Conservation (phyloP, 2,113 vertebrate species). For the Pseudopodoces humilis region DNA sequence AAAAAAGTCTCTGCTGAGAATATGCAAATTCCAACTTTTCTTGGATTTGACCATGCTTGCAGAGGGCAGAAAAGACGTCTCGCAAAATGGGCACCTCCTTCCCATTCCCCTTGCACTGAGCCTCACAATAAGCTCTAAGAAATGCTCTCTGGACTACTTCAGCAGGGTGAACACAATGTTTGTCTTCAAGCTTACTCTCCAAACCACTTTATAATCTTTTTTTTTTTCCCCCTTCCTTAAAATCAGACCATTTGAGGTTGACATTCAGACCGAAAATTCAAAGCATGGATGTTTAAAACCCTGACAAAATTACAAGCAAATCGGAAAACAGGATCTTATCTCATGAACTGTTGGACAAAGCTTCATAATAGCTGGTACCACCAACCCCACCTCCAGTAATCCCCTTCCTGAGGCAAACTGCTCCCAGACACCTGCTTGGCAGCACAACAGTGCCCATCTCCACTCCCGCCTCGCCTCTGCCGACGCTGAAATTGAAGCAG, state of each 20-base stretch:
- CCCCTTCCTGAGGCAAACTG: constrained; percentile 18
- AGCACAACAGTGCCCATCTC: background rate
- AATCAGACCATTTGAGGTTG: background rate
- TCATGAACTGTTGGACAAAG: background rate
- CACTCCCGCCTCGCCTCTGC: background rate
- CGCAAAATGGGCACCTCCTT: background rate
- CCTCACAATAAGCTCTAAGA: background rate
- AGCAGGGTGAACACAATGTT: background rate
- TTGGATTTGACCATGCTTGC: background rate
- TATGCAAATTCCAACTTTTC: background rate
- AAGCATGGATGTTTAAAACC: background rate
- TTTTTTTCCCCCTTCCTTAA: background rate
- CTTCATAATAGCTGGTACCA: background rate
- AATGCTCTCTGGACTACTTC: background rate
- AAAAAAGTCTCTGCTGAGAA: background rate
- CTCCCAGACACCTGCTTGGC: constrained; percentile 40
- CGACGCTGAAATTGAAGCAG: background rate
- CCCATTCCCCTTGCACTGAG: background rate
- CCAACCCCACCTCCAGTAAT: constrained; percentile 9
- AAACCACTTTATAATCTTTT: background rate
- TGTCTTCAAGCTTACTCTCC: background rate
- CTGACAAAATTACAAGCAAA: constrained; percentile 1
- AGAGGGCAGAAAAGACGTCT: background rate
- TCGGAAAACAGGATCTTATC: background rate
- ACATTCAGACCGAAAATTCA: background rate